Conservation (phyloP, 2,888 invertebrate genomes). For the Trichacis sp. region DNA sequence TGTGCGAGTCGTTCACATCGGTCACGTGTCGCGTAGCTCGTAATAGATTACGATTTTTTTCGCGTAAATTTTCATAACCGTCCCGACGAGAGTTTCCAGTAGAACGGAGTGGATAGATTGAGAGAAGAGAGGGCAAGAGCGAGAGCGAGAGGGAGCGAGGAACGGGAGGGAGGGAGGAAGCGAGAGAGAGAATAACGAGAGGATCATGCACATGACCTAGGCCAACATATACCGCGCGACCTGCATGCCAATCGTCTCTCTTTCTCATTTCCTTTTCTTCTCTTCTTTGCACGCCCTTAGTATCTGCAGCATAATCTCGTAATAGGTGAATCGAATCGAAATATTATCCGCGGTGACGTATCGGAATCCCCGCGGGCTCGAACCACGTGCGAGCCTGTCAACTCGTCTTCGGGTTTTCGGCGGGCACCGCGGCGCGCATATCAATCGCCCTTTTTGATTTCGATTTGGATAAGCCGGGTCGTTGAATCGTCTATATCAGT, state of each 20-base stretch:
- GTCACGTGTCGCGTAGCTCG: no score
- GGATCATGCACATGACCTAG: slow-evolving; percentile 66
- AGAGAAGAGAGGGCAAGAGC: slow-evolving; percentile 19
- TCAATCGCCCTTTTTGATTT: slow-evolving; percentile 54
- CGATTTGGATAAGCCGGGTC: slow-evolving; percentile 39
- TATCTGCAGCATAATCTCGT: slow-evolving; percentile 39
- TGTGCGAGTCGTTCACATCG: no score
- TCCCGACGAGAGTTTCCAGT: slow-evolving; percentile 18
- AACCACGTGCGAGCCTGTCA: slow-evolving; percentile 51
- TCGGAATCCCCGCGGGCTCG: slow-evolving; percentile 47
- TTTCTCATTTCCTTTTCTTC: slow-evolving; percentile 44
- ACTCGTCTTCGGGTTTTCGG: slow-evolving; percentile 51
- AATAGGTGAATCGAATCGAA: slow-evolving; percentile 50
- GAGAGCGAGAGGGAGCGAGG: slow-evolving; percentile 29
- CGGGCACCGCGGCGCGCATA: slow-evolving; percentile 51
- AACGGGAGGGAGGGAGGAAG: slow-evolving; percentile 31
- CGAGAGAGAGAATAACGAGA: slow-evolving; percentile 44
- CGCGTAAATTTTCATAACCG: no score
- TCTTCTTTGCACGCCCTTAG: slow-evolving; percentile 38
- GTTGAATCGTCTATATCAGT: slow-evolving; percentile 46
- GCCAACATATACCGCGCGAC: slow-evolving; percentile 66
- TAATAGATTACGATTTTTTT: no score
- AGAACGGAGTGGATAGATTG: slow-evolving; percentile 2
- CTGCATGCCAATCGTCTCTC: slow-evolving; percentile 67
- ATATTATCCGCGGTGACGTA: slow-evolving; percentile 49